Evolutionary conservation across 2,113 vertebrate genomes (phyloP).

Genomic region (Trematomus loennbergii): DNA sequence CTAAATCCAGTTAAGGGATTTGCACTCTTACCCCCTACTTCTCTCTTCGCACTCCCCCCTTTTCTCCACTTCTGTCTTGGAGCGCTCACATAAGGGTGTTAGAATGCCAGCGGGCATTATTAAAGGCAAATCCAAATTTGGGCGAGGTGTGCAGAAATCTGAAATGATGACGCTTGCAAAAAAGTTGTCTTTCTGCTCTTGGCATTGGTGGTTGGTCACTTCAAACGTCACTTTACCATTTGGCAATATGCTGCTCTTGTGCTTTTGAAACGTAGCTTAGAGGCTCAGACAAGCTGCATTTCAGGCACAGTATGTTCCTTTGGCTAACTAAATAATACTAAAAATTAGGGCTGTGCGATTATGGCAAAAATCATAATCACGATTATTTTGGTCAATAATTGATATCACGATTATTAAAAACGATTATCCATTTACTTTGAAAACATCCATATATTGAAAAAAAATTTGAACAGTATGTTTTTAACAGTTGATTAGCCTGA

Average conservation of each 20-base stretch:
- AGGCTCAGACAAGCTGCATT: slow-evolving; percentile 25
- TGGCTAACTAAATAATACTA: neutral
- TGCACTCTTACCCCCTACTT: slow-evolving; percentile 63
- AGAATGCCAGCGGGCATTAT: slow-evolving; percentile 66
- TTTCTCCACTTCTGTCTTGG: slow-evolving; percentile 47
- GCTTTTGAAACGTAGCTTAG: slow-evolving; percentile 32
- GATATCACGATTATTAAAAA: too few species aligned
- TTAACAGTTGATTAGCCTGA: too few species aligned
- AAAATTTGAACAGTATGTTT: too few species aligned
- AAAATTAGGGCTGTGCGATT: too few species aligned
- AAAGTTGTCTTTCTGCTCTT: slow-evolving; percentile 55
- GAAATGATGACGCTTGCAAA: slow-evolving; percentile 71
- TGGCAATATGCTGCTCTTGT: slow-evolving; percentile 42
- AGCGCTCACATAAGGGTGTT: slow-evolving; percentile 67
- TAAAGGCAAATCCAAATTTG: slow-evolving; percentile 65
- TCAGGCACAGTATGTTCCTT: slow-evolving; percentile 1
- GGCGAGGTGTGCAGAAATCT: slow-evolving; percentile 64
- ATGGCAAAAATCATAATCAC: too few species aligned
- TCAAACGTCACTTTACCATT: slow-evolving; percentile 51
- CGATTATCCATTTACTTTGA: too few species aligned
- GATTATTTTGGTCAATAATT: too few species aligned
- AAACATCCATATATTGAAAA: too few species aligned
- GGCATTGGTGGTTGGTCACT: slow-evolving; percentile 32
- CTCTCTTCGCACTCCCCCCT: slow-evolving; percentile 44
- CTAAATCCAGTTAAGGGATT: slow-evolving; percentile 86